Conservation (phyloP, 1,140 invertebrate species). For the Pogonomyrmex barbatus region DNA sequence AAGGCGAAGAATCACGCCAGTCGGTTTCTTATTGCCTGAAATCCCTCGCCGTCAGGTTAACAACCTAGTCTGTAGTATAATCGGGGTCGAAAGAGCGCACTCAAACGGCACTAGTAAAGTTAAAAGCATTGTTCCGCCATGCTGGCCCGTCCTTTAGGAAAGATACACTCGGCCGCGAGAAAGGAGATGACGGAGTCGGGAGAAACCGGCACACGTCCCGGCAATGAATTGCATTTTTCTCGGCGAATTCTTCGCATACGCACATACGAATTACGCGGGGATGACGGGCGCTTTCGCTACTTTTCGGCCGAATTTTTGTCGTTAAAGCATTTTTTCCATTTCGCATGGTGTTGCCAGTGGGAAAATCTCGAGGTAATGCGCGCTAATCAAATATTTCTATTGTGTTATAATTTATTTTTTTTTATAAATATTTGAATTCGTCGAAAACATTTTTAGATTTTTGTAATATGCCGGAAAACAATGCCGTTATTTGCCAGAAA, state of each 20-base stretch:
- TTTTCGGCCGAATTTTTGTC: slow-evolving; percentile 19
- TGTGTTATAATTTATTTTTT: neutral
- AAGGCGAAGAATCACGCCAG: neutral
- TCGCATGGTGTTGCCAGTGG: neutral
- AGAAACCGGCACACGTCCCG: slow-evolving; percentile 29
- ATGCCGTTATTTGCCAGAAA: neutral
- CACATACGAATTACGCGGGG: slow-evolving; percentile 19
- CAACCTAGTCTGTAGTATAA: slow-evolving; percentile 43
- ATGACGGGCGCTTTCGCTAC: slow-evolving; percentile 39
- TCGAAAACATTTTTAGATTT: neutral
- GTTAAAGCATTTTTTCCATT: slow-evolving; percentile 17
- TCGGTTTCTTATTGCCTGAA: slow-evolving; percentile 52
- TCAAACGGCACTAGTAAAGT: slow-evolving; percentile 45
- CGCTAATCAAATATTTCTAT: neutral
- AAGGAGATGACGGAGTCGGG: slow-evolving; percentile 6
- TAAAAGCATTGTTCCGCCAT: slow-evolving; percentile 63
- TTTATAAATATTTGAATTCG: neutral
- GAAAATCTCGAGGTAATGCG: neutral
- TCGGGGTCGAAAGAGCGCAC: slow-evolving; percentile 13
- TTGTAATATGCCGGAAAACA: neutral
- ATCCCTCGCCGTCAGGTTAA: slow-evolving; percentile 14
- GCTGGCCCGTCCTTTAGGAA: slow-evolving; percentile 42
- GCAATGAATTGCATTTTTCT: slow-evolving; percentile 62
- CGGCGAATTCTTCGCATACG: slow-evolving; percentile 62
- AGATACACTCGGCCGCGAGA: slow-evolving; percentile 52